These are phyloP conservation scores for Myotis findleyi DNA, from an alignment of 2,797 vertebrate species.

Conservation along the genomic window DNA sequence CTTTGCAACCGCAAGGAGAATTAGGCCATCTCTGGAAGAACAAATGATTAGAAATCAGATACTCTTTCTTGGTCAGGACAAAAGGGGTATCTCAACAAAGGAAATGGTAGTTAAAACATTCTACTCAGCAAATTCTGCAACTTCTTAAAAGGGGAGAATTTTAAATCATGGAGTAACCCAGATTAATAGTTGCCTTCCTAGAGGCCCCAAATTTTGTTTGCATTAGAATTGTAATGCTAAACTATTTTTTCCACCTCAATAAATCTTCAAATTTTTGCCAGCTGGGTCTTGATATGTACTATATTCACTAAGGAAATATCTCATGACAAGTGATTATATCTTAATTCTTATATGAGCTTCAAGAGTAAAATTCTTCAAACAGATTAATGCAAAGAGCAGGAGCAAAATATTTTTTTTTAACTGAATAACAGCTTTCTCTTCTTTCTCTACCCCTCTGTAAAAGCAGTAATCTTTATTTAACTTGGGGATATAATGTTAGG, in stretches of 20 bases:
- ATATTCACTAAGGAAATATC: not conserved
- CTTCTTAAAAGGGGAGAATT: not conserved
- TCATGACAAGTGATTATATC: slow-evolving; percentile 6
- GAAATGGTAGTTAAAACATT: slow-evolving; percentile 2
- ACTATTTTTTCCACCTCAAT: not conserved
- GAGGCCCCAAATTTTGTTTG: not conserved
- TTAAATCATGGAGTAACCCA: slow-evolving; percentile 12
- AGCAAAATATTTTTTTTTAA: not conserved
- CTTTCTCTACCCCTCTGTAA: not conserved
- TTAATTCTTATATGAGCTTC: slow-evolving; percentile 19
- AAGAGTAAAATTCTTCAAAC: not conserved
- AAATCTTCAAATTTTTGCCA: slow-evolving; percentile 21
- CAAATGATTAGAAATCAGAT: not conserved
- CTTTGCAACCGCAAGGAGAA: not conserved
- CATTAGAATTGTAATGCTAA: not conserved
- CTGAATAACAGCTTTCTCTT: slow-evolving; percentile 7
- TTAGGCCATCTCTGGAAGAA: not conserved
- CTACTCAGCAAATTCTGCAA: not conserved
- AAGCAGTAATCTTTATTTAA: slow-evolving; percentile 41
- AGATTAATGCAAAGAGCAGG: not conserved
- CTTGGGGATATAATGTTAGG: not conserved
- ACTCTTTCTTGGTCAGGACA: not conserved
- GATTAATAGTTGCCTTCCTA: not conserved
- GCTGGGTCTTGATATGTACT: not conserved
- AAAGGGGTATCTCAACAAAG: not conserved